Evolutionary conservation across 1,140 invertebrate genomes (phyloP).

Genomic region (Drosophila lacteicornis): DNA sequence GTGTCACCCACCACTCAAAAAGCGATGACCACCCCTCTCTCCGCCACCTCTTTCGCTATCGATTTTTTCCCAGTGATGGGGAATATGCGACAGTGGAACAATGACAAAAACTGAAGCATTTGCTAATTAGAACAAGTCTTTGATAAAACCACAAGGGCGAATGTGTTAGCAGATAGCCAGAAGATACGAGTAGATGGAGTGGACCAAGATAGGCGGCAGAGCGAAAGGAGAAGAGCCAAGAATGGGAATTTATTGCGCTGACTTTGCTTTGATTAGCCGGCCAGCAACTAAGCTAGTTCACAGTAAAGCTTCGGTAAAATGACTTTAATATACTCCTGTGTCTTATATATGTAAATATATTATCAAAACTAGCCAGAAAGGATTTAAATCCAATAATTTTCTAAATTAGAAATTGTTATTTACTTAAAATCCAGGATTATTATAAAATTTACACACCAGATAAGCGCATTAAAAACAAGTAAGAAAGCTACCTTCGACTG

Average conservation of each 20-base stretch:
- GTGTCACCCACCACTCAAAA: conserved; percentile 62
- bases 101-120: conserved; percentile 36
- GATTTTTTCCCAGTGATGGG: conserved; percentile 31
- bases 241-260: conserved; percentile 22
- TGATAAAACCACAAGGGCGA: conserved; percentile 50
- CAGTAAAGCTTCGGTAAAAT: conserved; percentile 8
- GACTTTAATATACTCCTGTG: background rate
- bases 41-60: conserved; percentile 21
- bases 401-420: background rate
- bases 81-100: background rate
- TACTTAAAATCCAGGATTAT: background rate
- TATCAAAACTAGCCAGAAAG: too few relatives aligned
- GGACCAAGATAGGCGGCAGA: conserved; percentile 23
- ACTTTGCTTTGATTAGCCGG: conserved; percentile 48
- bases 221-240: conserved; percentile 9
- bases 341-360: background rate
- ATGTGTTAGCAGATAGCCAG: conserved; percentile 35
- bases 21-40: conserved; percentile 13
- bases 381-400: too few relatives aligned
- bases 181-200: conserved; percentile 18
- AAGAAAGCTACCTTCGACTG: too few relatives aligned
- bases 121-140: conserved; percentile 57
- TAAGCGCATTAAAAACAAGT: background rate
- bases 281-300: conserved; percentile 12
- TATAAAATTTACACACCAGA: background rate